Percentiles rank a stretch among this genome's conserved stretches.
Evolutionary conservation across 2,113 vertebrate species (phyloP).

Genomic region (Mastomys natalensis): DNA sequence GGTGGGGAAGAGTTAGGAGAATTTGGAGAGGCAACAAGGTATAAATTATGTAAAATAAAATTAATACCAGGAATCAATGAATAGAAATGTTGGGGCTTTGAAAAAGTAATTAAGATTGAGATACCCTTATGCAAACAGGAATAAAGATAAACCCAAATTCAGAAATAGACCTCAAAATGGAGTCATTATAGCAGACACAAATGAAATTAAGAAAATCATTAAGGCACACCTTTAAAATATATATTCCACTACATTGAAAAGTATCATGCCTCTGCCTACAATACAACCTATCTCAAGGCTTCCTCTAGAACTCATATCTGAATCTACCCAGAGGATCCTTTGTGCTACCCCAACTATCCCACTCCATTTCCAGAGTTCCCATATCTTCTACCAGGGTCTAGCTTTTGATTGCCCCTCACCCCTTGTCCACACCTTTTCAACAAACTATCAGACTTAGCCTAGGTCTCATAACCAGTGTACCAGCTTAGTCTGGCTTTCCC

Average conservation of each 20-base stretch:
- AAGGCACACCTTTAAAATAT: background rate
- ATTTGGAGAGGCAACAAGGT: background rate
- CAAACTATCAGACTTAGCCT: background rate
- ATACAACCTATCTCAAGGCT: background rate
- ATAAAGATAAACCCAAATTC: background rate
- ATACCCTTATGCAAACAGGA: background rate
- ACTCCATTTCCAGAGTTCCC: background rate
- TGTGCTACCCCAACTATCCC: background rate
- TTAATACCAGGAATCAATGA: background rate
- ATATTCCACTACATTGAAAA: background rate
- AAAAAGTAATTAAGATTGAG: background rate
- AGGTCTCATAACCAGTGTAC: background rate
- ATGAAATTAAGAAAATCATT: background rate
- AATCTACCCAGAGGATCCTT: background rate
- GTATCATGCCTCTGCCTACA: background rate
- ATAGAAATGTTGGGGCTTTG: background rate
- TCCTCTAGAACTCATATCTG: background rate
- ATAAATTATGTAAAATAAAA: background rate
- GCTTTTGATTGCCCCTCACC: background rate
- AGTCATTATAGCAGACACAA: background rate
- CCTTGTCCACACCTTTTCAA: background rate
- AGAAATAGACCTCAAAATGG: background rate
- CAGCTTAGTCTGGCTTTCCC: background rate
- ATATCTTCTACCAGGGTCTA: background rate
- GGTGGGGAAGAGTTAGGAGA: background rate